Conservation (phyloP, 2,888 invertebrate genomes). For the Dynastes hyllus region DNA sequence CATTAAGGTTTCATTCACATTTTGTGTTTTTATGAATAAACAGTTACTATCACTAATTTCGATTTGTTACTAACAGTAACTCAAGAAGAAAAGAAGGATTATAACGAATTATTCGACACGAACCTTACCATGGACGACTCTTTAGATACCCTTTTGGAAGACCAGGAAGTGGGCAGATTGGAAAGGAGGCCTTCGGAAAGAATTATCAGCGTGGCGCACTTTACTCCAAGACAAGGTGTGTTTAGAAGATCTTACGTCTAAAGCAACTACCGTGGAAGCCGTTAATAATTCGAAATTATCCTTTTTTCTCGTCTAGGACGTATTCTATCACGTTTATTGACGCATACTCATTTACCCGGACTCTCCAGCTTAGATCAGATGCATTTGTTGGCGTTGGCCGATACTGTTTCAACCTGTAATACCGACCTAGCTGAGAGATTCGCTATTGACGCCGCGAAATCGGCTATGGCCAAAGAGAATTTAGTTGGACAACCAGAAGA, state of each 20-base stretch:
- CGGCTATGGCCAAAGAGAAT: conserved; percentile 79
- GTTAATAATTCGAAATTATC: neutral
- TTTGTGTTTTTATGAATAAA: neutral
- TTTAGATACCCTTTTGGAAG: conserved; percentile 85
- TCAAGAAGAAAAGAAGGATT: conserved; percentile 78
- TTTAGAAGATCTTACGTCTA: neutral
- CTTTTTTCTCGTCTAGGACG: conserved; percentile 73
- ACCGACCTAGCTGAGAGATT: conserved; percentile 90
- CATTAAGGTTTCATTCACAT: too few species aligned
- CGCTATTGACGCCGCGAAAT: conserved; percentile 80
- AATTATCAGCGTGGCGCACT: conserved; percentile 80
- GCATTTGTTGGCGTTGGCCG: conserved; percentile 98
- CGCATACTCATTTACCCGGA: conserved; percentile 96
- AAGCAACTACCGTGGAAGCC: neutral
- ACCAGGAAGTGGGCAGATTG: conserved; percentile 74
- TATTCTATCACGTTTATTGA: conserved; percentile 89
- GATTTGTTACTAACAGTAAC: conserved; percentile 62
- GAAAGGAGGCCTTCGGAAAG: conserved; percentile 71
- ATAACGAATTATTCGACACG: conserved; percentile 92
- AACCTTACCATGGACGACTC: conserved; percentile 85
- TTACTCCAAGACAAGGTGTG: conserved; percentile 85
- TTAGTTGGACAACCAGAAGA: conserved; percentile 74
- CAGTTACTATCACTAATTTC: conserved; percentile 7
- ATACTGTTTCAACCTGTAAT: conserved; percentile 96
- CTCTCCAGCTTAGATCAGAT: conserved; percentile 98